A percentile compares a stretch with the other conserved stretches of the same genome.
phyloP scores from a whole-genome alignment of 2,888 invertebrate genomes.

The Rhopalosiphum nymphaeae region DNA sequence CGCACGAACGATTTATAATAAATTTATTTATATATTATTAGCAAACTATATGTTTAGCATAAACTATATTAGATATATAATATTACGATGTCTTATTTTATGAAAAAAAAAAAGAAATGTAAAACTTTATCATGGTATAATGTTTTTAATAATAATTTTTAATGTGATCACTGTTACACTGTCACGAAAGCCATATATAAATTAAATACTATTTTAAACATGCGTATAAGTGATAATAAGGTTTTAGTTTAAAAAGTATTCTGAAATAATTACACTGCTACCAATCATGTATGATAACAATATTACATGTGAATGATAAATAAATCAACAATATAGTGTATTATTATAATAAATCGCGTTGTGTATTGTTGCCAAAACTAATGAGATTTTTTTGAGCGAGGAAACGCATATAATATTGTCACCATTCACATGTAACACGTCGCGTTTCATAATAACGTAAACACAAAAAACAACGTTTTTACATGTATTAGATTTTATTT shows the following conservation, averaged over 20 bases:
- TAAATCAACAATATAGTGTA: background rate
- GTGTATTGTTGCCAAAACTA: background rate
- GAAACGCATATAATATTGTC: background rate
- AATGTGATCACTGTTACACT: background rate
- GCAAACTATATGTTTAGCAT: background rate
- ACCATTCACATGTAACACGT: no score
- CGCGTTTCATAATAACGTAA: background rate
- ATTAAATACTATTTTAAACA: background rate
- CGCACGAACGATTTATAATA: background rate
- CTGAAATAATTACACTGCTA: background rate
- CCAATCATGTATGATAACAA: background rate
- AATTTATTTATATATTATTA: background rate
- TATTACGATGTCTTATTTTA: background rate
- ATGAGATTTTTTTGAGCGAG: background rate
- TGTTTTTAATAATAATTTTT: background rate
- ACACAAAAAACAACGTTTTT: background rate
- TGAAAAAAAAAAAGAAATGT: background rate
- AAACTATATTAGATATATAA: background rate
- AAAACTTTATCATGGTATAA: background rate
- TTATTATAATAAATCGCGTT: background rate
- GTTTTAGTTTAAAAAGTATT: background rate
- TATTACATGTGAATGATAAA: background rate
- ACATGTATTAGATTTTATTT: background rate
- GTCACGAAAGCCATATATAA: background rate
- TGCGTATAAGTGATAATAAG: background rate